phyloP scores from a whole-genome alignment of 2,888 invertebrate genomes.

The Chorisops tibialis region DNA sequence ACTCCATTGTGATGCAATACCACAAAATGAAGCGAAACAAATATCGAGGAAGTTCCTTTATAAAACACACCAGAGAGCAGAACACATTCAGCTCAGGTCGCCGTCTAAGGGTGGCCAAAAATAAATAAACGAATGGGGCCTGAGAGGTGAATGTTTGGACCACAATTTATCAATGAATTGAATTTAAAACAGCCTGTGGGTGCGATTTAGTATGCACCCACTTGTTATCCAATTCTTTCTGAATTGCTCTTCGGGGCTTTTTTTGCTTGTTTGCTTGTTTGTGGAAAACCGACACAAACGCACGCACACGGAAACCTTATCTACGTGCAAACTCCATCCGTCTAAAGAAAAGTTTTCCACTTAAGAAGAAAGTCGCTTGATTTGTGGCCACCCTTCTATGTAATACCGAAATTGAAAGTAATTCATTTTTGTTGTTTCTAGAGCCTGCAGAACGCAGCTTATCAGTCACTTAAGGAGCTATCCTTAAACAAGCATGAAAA shows the following conservation, averaged over 20 bases:
- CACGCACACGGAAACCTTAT: not conserved
- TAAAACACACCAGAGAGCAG: too few species aligned
- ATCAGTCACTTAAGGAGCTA: too few species aligned
- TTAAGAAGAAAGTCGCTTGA: conserved; percentile 28
- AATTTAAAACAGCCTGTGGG: conserved; percentile 34
- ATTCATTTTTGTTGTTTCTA: conserved; percentile 20
- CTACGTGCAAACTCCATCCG: not conserved
- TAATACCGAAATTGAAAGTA: conserved; percentile 29
- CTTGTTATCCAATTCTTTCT: conserved; percentile 26
- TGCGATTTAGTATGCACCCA: conserved; percentile 35
- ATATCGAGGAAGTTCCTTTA: not conserved
- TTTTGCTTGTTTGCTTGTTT: conserved; percentile 12
- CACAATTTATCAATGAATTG: conserved; percentile 37
- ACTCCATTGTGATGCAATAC: conserved; percentile 4
- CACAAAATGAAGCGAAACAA: conserved; percentile 4
- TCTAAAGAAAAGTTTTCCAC: conserved; percentile 25
- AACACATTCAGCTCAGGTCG: too few species aligned
- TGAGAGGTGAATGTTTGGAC: too few species aligned
- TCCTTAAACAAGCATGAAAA: too few species aligned
- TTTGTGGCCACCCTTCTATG: conserved; percentile 16
- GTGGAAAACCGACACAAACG: not conserved
- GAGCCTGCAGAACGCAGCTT: not conserved
- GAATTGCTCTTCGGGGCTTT: conserved; percentile 1
- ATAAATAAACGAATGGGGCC: too few species aligned
- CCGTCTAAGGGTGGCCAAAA: too few species aligned